Evolutionary conservation across 2,797 vertebrate species (phyloP).

Genomic region (Chaetodon trifasciatus): DNA sequence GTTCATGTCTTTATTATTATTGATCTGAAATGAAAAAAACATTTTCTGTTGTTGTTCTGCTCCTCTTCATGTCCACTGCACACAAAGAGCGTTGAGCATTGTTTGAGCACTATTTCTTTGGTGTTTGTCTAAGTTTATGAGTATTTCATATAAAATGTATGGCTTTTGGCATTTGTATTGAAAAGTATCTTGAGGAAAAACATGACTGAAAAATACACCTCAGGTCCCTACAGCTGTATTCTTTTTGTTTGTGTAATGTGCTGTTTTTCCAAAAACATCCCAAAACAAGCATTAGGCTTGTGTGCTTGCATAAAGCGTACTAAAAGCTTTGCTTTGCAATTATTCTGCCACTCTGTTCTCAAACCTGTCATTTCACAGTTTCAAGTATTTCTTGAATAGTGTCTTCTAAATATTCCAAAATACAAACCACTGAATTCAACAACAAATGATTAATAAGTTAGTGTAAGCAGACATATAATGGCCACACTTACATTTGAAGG

Average conservation of each 20-base stretch:
- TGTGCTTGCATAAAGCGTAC: background rate
- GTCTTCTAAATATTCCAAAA: conserved; percentile 16
- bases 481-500: background rate
- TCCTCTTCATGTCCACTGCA: background rate
- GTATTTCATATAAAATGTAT: conserved; percentile 1
- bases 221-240: background rate
- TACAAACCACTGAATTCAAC: conserved; percentile 6
- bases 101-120: background rate
- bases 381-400: conserved; percentile 26
- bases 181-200: background rate
- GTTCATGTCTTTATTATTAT: background rate
- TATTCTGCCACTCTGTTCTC: conserved; percentile 22
- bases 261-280: conserved; percentile 3
- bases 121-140: background rate
- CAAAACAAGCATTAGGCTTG: conserved; percentile 13
- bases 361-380: conserved; percentile 43
- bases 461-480: background rate
- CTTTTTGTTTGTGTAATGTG: conserved; percentile 23
- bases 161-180: background rate
- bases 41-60: background rate
- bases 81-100: background rate
- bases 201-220: conserved; percentile 9
- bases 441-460: background rate
- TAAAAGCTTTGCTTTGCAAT: conserved; percentile 42
- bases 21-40: conserved; percentile 1